A percentile compares a stretch with the other conserved stretches of the same genome.
Conservation (phyloP, 2,113 vertebrate species). For the Erythrolamprus reginae region DNA sequence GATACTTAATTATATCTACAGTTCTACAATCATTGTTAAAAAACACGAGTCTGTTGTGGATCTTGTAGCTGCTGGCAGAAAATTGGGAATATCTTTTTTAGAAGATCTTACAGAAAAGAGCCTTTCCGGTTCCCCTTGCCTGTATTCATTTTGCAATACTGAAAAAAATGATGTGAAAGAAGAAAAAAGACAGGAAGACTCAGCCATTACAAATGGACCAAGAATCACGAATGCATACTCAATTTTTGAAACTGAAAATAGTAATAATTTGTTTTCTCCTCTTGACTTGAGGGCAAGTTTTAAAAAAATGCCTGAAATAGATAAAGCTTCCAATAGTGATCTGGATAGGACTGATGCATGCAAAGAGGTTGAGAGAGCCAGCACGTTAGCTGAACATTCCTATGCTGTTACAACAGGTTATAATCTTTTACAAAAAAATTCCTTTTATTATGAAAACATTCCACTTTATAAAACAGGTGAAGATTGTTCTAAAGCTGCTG, state of each 20-base stretch:
- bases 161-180: constrained; percentile 74
- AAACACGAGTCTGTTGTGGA: constrained; percentile 77
- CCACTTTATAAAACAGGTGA: constrained; percentile 38
- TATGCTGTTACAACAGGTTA: constrained; percentile 82
- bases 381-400: constrained; percentile 88
- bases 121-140: constrained; percentile 68
- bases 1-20: constrained; percentile 96
- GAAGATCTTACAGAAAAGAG: constrained; percentile 78
- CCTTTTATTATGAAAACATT: constrained; percentile 41
- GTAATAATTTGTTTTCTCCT: constrained; percentile 82
- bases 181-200: constrained; percentile 78
- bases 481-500: constrained; percentile 51
- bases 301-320: constrained; percentile 75
- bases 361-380: constrained; percentile 76
- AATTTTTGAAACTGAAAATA: constrained; percentile 86
- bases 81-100: constrained; percentile 92
- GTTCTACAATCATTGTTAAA: constrained; percentile 82
- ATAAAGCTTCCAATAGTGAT: constrained; percentile 59
- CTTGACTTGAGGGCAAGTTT: constrained; percentile 77
- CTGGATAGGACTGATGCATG: constrained; percentile 59
- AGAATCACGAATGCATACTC: constrained; percentile 98
- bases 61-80: constrained; percentile 88
- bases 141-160: constrained; percentile 67
- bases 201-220: constrained; percentile 80
- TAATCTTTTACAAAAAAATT: constrained; percentile 61